A percentile compares a stretch with the other conserved stretches of the same genome.
phyloP scores from a whole-genome alignment of 1,140 invertebrate species.

The Aphaenogaster rudis region DNA sequence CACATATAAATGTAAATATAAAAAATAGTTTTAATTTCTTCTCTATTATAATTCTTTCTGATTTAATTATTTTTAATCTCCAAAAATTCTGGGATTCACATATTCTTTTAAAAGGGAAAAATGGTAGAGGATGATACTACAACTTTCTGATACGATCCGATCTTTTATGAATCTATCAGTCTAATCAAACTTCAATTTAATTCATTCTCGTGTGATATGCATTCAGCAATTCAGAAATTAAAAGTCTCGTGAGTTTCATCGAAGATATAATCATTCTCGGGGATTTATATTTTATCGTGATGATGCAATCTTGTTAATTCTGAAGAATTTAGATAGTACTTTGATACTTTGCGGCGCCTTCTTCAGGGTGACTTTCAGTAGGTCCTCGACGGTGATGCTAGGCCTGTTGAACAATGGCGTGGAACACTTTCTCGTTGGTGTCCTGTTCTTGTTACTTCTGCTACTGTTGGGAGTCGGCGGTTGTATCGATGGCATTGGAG shows the following conservation, averaged over 20 bases:
- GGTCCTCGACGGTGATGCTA: conserved; percentile 82
- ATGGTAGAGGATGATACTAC: background rate
- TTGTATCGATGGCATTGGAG: conserved; percentile 30
- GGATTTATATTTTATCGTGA: background rate
- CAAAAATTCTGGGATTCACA: background rate
- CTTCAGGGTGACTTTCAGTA: conserved; percentile 82
- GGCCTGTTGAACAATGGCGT: conserved; percentile 76
- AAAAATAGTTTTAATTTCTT: background rate
- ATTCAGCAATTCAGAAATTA: background rate
- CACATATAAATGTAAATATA: background rate
- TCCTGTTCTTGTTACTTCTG: conserved; percentile 53
- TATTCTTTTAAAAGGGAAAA: background rate
- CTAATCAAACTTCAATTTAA: background rate
- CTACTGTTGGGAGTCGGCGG: conserved; percentile 61
- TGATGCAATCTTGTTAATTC: background rate
- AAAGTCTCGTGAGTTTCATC: background rate
- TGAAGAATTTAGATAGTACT: conserved; percentile 59
- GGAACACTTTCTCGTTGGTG: conserved; percentile 73
- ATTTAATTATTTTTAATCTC: background rate
- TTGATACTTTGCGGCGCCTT: conserved; percentile 78
- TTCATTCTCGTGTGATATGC: background rate
- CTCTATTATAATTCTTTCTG: background rate
- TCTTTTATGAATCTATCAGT: background rate
- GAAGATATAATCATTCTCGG: background rate
- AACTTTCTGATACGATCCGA: background rate